Evolutionary conservation across 1,140 invertebrate genomes (phyloP), one percentile per base, ranked within the genome.

Genomic region (Bicyclus anynana): DNA sequence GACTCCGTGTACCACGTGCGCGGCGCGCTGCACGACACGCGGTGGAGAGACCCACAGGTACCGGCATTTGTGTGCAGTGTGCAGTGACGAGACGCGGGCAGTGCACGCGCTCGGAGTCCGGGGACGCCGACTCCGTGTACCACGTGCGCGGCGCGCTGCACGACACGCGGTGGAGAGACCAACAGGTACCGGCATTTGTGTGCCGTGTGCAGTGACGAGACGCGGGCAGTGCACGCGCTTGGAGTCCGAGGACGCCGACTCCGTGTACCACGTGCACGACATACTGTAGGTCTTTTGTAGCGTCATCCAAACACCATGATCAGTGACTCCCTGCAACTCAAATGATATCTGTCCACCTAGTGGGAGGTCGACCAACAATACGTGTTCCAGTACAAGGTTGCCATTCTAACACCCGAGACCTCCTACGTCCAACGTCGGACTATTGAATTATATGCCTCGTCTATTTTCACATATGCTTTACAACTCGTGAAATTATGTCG

Each of bases 241-340:
- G 17, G 94, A 96, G 80, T 95, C 94, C 10, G 93, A 92, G 0
- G 93, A 94, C 69, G 91, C 91, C 16, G 94, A 95, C 67, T 92
- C 93, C 49, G 93, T 94, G 67, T 93, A 94, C 63, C 81, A 85
- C 67, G 84, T 87, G 16, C 62, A 82, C 7, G 84, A 82, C 5
- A 80, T 78, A 0, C 49, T 85, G 17, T 77, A 83, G 37, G 82
- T 85, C 54, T 53, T 60, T 6, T 71, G 58, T 60, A 33, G 14
- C 1, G 10, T 16, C n/a, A 14, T 13, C 20, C 29, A 5, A 16
- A 6, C 18, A 40, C 35, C 16, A 5, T 7, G 27, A 7, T n/a
- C n/a, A n/a, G n/a, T n/a, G n/a, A n/a, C n/a, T n/a, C n/a, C n/a
- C n/a, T n/a, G n/a, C n/a, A n/a, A n/a, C n/a, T n/a, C n/a, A n/a